Percentiles rank a stretch among this genome's conserved stretches.
Conservation (phyloP, 2,888 invertebrate species). For the Thysanoteuthis rhombus region DNA sequence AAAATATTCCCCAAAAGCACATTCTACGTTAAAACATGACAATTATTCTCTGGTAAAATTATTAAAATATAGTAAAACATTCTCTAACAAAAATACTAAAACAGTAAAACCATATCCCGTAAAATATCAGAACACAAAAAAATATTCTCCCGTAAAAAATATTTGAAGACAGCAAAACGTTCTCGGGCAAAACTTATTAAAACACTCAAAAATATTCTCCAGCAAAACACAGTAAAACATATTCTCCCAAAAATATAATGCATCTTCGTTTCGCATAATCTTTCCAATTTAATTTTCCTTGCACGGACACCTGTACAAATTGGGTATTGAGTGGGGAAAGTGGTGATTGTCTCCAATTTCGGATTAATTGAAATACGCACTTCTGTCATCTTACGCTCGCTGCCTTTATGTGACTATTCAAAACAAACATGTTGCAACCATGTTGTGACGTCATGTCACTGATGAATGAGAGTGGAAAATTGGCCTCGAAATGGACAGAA, state of each 20-base stretch:
- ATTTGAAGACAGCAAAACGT: too few relatives aligned
- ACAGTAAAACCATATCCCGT: too few relatives aligned
- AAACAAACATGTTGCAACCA: not conserved
- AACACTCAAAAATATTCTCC: too few relatives aligned
- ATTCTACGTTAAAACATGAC: too few relatives aligned
- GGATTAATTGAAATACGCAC: not conserved
- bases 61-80: too few relatives aligned
- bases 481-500: not conserved
- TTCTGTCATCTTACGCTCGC: not conserved
- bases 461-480: not conserved
- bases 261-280: not conserved
- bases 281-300: not conserved
- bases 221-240: too few relatives aligned
- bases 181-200: too few relatives aligned
- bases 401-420: not conserved
- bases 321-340: not conserved
- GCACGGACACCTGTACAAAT: not conserved
- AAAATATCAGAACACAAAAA: too few relatives aligned
- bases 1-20: too few relatives aligned
- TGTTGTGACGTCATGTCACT: not conserved
- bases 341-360: not conserved
- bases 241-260: not conserved
- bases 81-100: too few relatives aligned
- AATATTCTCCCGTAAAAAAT: too few relatives aligned
- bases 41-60: too few relatives aligned